These are phyloP conservation scores for Cyphomyrus plagiostoma DNA, from an alignment of 2,113 vertebrate species.

Conservation along the genomic window DNA sequence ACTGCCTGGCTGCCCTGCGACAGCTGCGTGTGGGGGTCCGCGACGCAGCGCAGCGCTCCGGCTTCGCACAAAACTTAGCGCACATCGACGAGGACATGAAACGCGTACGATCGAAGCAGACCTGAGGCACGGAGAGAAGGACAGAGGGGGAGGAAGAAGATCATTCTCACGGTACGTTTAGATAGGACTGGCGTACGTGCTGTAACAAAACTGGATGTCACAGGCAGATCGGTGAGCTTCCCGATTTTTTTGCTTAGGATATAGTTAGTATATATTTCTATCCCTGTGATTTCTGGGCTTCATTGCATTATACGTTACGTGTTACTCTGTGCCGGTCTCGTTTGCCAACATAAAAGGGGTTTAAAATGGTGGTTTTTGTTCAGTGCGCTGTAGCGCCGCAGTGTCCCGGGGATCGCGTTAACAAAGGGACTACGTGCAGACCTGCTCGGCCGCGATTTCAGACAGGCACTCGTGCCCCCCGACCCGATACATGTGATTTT, in stretches of 20 bases:
- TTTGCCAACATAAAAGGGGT: not conserved
- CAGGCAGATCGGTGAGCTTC: not conserved
- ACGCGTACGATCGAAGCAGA: constrained; percentile 50
- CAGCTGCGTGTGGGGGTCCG: constrained; percentile 36
- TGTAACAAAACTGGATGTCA: not conserved
- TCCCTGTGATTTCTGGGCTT: not conserved
- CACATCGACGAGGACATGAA: constrained; percentile 37
- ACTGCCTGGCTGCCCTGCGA: constrained; percentile 25
- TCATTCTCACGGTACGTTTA: not conserved
- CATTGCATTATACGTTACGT: not conserved
- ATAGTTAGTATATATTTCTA: not conserved
- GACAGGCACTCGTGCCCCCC: constrained; percentile 58
- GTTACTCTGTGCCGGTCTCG: not conserved
- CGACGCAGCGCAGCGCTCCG: constrained; percentile 32
- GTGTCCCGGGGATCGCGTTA: constrained; percentile 30
- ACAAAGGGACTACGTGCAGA: constrained; percentile 56
- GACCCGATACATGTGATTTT: constrained; percentile 52
- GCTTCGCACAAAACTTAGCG: constrained; percentile 29
- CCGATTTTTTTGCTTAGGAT: not conserved
- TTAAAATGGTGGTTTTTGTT: not conserved
- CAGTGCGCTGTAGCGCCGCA: constrained; percentile 19
- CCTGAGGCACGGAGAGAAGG: constrained; percentile 26
- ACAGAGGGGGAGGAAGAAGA: not conserved
- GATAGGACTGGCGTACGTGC: not conserved
- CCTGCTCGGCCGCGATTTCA: constrained; percentile 53